Conservation (phyloP, 2,113 vertebrate species). For the Tympanuchus pallidicinctus region DNA sequence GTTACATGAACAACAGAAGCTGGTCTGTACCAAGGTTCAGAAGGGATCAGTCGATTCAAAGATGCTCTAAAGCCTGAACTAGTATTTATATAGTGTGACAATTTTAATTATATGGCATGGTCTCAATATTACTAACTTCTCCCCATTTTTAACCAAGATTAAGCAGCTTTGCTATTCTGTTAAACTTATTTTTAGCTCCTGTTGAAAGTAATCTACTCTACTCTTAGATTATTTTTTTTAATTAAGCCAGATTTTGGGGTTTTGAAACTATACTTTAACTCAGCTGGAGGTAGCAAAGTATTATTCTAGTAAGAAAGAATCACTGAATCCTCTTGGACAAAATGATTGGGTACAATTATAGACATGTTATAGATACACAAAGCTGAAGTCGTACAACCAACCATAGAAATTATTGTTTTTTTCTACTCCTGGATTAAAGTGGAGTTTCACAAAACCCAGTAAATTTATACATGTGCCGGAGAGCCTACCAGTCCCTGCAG, state of each 20-base stretch:
- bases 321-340: not conserved
- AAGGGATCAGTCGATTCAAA: not conserved
- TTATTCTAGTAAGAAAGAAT: not conserved
- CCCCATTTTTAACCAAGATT: not conserved
- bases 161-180: not conserved
- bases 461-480: not conserved
- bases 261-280: not conserved
- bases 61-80: not conserved
- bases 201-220: not conserved
- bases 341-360: not conserved
- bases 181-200: not conserved
- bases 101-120: not conserved
- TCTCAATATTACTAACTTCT: not conserved
- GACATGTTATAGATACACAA: not conserved
- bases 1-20: not conserved
- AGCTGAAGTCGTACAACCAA: not conserved
- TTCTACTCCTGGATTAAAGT: not conserved
- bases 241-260: not conserved
- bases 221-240: not conserved
- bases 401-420: not conserved
- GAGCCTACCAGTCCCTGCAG: not conserved
- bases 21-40: not conserved
- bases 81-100: not conserved
- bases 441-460: not conserved
- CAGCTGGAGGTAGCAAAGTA: not conserved